A percentile compares a stretch with the other conserved stretches of the same genome.
phyloP scores from a whole-genome alignment of 1,140 invertebrate species.

The Lerema accius region DNA sequence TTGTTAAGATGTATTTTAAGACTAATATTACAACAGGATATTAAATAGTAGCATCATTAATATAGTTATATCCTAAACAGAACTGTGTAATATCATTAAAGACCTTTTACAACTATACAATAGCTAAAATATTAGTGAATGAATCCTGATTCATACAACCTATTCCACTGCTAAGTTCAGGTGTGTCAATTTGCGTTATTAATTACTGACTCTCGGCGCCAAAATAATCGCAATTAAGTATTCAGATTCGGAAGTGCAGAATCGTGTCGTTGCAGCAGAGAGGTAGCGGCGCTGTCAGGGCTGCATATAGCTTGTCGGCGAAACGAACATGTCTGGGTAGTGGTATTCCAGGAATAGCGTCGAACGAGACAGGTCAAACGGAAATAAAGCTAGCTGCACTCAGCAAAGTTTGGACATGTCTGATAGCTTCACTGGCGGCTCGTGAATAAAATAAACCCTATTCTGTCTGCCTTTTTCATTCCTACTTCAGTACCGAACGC shows the following conservation, averaged over 20 bases:
- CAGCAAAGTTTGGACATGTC: conserved; percentile 75
- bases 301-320: conserved; percentile 71
- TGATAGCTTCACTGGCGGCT: conserved; percentile 66
- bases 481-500: conserved; percentile 27
- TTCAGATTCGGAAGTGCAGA: conserved; percentile 76
- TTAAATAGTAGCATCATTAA: too few species aligned
- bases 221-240: conserved; percentile 73
- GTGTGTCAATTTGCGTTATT: conserved; percentile 60
- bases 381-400: conserved; percentile 76
- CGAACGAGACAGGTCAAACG: conserved; percentile 76
- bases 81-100: too few species aligned
- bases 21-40: too few species aligned
- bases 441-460: conserved; percentile 71
- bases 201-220: conserved; percentile 52
- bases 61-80: too few species aligned
- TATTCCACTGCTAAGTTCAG: too few species aligned
- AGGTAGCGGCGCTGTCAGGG: conserved; percentile 62
- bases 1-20: too few species aligned
- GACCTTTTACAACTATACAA: too few species aligned
- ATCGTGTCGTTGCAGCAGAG: conserved; percentile 63
- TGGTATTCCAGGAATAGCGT: conserved; percentile 70
- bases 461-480: conserved; percentile 54
- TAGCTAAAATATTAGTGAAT: too few species aligned
- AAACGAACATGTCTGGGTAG: conserved; percentile 73
- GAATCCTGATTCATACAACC: too few species aligned